Conservation (phyloP, 2,797 vertebrate genomes). For the Erpetoichthys calabaricus region DNA sequence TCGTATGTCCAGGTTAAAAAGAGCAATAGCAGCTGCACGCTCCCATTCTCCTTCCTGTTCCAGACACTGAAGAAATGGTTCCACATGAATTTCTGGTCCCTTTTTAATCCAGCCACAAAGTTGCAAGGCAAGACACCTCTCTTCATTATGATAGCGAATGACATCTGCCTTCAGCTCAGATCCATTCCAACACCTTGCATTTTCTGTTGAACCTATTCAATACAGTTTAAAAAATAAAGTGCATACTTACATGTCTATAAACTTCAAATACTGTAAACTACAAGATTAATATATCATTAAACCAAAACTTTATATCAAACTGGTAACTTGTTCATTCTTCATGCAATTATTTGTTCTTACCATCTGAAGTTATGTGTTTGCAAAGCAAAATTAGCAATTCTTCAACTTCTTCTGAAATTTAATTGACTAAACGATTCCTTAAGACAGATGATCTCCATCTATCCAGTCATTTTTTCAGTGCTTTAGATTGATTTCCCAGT, state of each 20-base stretch:
- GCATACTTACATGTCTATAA: background rate
- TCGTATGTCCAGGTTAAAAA: slow-evolving; percentile 93
- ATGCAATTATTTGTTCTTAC: no score
- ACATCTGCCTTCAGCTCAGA: slow-evolving; percentile 76
- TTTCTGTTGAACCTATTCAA: slow-evolving; percentile 68
- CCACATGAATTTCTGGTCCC: slow-evolving; percentile 72
- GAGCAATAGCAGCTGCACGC: slow-evolving; percentile 80
- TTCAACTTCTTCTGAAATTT: no score
- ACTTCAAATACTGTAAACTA: background rate
- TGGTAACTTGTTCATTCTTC: no score
- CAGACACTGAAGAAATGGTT: slow-evolving; percentile 73
- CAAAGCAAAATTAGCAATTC: no score
- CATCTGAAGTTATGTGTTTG: background rate
- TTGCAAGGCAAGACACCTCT: slow-evolving; percentile 78
- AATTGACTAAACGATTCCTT: no score
- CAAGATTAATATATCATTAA: background rate
- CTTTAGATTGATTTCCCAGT: no score
- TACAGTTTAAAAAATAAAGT: no score
- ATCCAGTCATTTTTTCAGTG: no score
- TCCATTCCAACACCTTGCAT: slow-evolving; percentile 67
- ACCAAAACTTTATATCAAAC: no score
- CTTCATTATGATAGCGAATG: slow-evolving; percentile 74
- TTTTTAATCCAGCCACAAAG: slow-evolving; percentile 92
- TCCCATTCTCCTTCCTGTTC: slow-evolving; percentile 92
- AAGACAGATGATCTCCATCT: no score